Base-by-base conservation (phyloP, 2,113 vertebrate genomes). In the Pogona vitticeps region DNA sequence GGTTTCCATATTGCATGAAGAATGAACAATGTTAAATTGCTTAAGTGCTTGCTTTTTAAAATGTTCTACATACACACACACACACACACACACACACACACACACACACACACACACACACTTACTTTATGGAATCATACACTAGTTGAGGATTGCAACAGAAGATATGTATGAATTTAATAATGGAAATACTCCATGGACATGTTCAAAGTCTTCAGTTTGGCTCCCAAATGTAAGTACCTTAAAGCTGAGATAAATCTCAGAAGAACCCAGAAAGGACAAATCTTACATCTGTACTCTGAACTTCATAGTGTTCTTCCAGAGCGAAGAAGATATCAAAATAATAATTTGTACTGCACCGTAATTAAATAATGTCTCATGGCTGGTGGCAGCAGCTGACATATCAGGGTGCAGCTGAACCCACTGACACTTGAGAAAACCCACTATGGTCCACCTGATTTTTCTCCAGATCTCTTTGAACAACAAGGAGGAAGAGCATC, bases 1-100 rank as follows among this genome's bases (percentile, higher is more conserved):
- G 85, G 88, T 2, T 65, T 5, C 63, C 23, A 4, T 85, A 85
- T 83, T 84, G 13, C 87, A 90, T 46, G 20, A 58, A 83, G 86
- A 77, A 88, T 61, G 78, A 82, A 79, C 3, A 56, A 1, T 72
- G 38, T 78, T 71, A 85, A 36, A 84, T 84, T 42, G 87, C 73
- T 3, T n/a, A 61, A 40, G 40, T 12, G 6, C 59, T 82, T 3
- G 85, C 6, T 21, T 63, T 77, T 65, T 46, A 10, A 67, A 20
- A 76, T 28, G 15, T 33, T 52, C 88, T 36, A 68, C 26, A 15
- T 6, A 67, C 9, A n/a, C 26, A 17, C 13, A 26, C 14, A 68
- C 7, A 58, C 21, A 78, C 33, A 68, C n/a, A 68, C 12, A 76
- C 40, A 46, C n/a, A n/a, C n/a, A n/a, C n/a, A n/a, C n/a, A n/a